Base-by-base conservation (phyloP, 2,888 invertebrate species). In the Craniophora ligustri region DNA sequence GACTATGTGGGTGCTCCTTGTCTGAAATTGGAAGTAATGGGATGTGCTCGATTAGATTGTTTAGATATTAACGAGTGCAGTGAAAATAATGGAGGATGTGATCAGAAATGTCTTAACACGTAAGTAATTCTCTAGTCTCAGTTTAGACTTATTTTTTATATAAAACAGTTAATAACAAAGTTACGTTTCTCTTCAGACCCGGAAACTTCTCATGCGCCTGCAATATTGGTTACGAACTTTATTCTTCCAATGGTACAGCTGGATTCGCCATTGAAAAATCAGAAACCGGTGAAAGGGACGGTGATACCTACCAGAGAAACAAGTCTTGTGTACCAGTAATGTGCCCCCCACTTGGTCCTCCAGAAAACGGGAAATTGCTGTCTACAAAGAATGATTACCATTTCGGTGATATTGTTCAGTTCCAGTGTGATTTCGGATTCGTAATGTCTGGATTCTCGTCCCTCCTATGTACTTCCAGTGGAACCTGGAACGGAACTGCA, bases 391-490 rank as follows among this genome's bases (percentile, higher is more conserved):
- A 94, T 48, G 94, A 96, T 78, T 98, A 97, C 83, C 98, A 98
- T 83, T 98, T 98, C 79, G 98, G 98, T 0, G 98, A 98, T 85
- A 94, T 97, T 32, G 96, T 98, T 0, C 96, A 95, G 66, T 99
- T 99, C 94, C 98, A 98, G 79, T 99, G 99, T 82, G 96, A 98
- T 78, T 98, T 99, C 86, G 99, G 99, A 13, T 98, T 97, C 82
- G 97, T 98, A 0, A 96, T 99, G 95, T 96, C 96, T 55, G 99
- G 99, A 42, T 96, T 97, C 41, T 95, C 97, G 0, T 96, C 97
- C 4, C 92, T 99, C 13, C 94, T 97, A 47, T 99, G 99, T 86
- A 96, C 97, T 1, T 97, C 97, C 3, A 96, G 96, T 82, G 99
- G 99, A 39, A 95, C 95, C 23, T 99, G 99, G 99, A 98, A 98